Evolutionary conservation across 2,888 invertebrate species (phyloP).

Genomic region (Temnothorax ravouxi): DNA sequence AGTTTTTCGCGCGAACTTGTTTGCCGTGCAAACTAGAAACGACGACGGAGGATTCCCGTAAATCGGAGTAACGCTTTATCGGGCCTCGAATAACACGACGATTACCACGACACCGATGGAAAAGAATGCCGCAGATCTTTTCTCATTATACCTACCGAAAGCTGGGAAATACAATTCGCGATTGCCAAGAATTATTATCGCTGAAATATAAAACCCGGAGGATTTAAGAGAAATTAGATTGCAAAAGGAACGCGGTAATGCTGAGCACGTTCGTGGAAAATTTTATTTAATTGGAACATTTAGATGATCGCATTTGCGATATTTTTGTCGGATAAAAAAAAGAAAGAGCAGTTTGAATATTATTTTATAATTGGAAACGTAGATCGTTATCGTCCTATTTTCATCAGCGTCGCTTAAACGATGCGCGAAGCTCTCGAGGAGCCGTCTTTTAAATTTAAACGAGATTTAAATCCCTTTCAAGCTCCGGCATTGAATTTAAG

Average conservation of each 20-base stretch:
- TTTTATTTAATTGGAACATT: conserved; percentile 42
- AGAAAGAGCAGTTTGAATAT: conserved; percentile 19
- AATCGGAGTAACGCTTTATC: conserved; percentile 17
- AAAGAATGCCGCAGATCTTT: not conserved
- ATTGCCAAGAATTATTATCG: conserved; percentile 31
- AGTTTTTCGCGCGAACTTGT: conserved; percentile 50
- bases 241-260: conserved; percentile 7
- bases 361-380: conserved; percentile 54
- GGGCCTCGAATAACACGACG: conserved; percentile 9
- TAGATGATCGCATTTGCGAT: conserved; percentile 36
- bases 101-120: conserved; percentile 13
- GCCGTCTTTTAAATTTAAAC: conserved; percentile 55
- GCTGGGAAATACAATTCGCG: not conserved
- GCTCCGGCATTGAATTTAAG: conserved; percentile 49
- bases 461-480: conserved; percentile 54
- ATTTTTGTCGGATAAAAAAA: conserved; percentile 9
- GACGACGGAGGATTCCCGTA: conserved; percentile 16
- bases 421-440: conserved; percentile 28
- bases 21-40: conserved; percentile 50
- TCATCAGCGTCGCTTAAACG: conserved; percentile 42
- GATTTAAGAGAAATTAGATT: conserved; percentile 39
- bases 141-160: not conserved
- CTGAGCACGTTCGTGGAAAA: not conserved
- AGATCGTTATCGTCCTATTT: conserved; percentile 53
- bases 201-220: not conserved